A percentile compares a stretch with the other conserved stretches of the same genome.
Conservation (phyloP, 2,797 vertebrate genomes). For the Pseudomugil gertrudae region DNA sequence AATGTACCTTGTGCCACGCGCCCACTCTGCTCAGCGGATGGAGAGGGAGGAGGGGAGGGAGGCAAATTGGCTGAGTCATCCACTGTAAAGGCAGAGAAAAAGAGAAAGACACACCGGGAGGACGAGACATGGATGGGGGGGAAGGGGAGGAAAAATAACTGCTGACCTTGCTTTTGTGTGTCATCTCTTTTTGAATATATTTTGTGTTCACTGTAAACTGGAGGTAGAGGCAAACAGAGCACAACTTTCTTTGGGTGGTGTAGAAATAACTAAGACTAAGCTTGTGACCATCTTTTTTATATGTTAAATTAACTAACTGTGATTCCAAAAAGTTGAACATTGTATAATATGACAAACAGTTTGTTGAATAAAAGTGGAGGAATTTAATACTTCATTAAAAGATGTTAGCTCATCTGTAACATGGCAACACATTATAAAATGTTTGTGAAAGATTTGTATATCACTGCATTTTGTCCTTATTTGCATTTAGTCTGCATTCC, state of each 20-base stretch:
- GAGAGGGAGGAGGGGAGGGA: conserved; percentile 94
- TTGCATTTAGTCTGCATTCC: not conserved
- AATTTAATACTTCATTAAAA: too few species aligned
- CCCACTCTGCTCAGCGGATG: conserved; percentile 90
- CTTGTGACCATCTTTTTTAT: not conserved
- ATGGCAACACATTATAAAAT: too few species aligned
- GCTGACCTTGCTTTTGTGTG: conserved; percentile 75
- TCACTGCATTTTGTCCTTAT: not conserved
- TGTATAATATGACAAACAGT: not conserved
- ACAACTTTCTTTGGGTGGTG: conserved; percentile 25
- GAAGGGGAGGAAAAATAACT: conserved; percentile 62
- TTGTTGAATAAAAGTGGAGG: too few species aligned
- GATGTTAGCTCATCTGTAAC: too few species aligned
- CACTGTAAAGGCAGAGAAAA: conserved; percentile 72
- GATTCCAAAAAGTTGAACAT: not conserved
- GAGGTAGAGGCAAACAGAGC: conserved; percentile 12
- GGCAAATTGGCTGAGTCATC: conserved; percentile 92
- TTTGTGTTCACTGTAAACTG: conserved; percentile 81
- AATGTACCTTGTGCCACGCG: conserved; percentile 90
- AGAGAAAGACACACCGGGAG: conserved; percentile 58
- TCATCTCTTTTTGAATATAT: conserved; percentile 26
- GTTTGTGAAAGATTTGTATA: not conserved
- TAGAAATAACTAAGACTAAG: not conserved
- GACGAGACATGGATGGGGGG: conserved; percentile 72
- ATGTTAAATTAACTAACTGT: not conserved